Evolutionary conservation across 2,113 vertebrate species (phyloP).

Genomic region (Malurus elegans): DNA sequence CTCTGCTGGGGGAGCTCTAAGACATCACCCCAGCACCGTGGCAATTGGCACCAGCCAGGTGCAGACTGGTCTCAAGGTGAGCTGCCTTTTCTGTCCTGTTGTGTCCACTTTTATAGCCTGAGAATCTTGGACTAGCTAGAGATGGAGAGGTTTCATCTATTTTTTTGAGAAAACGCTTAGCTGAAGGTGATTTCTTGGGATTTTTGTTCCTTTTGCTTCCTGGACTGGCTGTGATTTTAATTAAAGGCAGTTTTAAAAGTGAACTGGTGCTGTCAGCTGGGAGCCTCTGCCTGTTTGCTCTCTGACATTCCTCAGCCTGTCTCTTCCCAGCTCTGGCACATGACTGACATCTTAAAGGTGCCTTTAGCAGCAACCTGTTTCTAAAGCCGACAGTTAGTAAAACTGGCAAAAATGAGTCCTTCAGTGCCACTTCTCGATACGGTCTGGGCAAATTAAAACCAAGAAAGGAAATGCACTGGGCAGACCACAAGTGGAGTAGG

Average conservation of each 20-base stretch:
- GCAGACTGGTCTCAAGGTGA: background rate
- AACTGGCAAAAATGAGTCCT: background rate
- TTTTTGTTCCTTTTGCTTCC: background rate
- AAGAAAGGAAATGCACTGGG: background rate
- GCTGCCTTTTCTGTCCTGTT: background rate
- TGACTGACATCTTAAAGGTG: background rate
- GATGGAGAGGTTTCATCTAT: background rate
- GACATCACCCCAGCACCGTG: background rate
- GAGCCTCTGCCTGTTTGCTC: background rate
- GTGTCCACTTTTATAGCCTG: background rate
- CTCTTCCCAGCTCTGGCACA: background rate
- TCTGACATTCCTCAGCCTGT: background rate
- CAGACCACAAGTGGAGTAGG: background rate
- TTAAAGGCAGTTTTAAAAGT: background rate
- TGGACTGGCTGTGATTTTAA: background rate
- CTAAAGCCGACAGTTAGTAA: background rate
- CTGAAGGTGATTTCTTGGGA: background rate
- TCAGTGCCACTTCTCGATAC: background rate
- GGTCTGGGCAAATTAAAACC: background rate
- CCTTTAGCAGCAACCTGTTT: background rate
- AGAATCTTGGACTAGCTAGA: background rate
- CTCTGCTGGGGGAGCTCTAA: background rate
- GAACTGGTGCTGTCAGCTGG: background rate
- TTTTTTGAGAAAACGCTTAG: background rate
- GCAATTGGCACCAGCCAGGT: rapidly evolving